Conservation (phyloP, 2,888 invertebrate species). For the Epinotia bilunana region DNA sequence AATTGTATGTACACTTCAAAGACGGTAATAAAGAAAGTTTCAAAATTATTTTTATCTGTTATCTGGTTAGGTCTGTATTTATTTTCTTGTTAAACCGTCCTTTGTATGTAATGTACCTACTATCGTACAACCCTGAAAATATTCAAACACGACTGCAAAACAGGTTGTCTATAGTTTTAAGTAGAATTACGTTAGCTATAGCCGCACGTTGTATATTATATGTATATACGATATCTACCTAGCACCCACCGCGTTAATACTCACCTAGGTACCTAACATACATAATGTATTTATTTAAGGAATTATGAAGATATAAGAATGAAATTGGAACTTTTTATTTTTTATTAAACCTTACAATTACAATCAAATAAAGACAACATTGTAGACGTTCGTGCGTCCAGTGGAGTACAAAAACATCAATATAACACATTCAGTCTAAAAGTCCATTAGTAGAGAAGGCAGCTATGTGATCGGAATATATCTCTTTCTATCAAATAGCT, state of each 20-base stretch:
- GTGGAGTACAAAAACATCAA: conserved; percentile 3
- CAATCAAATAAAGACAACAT: conserved; percentile 31
- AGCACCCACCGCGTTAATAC: conserved; percentile 58
- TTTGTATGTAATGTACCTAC: too few relatives aligned
- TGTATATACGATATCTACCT: conserved; percentile 27
- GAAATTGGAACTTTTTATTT: conserved; percentile 35
- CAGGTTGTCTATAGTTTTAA: conserved; percentile 30
- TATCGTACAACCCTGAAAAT: neutral
- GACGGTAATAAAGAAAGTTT: too few relatives aligned
- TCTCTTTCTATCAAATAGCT: conserved; percentile 7
- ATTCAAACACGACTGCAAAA: conserved; percentile 20
- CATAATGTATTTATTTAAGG: conserved; percentile 39
- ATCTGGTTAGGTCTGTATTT: too few relatives aligned
- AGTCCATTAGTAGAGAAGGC: neutral
- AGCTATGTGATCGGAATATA: neutral
- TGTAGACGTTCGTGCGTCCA: conserved; percentile 8
- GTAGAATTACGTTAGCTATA: conserved; percentile 27
- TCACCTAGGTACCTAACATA: conserved; percentile 48
- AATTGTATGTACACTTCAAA: too few relatives aligned
- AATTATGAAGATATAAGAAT: conserved; percentile 36
- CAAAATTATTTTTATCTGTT: too few relatives aligned
- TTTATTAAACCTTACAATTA: conserved; percentile 41
- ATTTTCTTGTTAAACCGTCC: too few relatives aligned
- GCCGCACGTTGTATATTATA: conserved; percentile 29
- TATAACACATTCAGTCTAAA: conserved; percentile 17